Percentiles rank a stretch among this genome's conserved stretches.
phyloP scores from a whole-genome alignment of 1,140 invertebrate genomes.

The Varroa destructor region DNA sequence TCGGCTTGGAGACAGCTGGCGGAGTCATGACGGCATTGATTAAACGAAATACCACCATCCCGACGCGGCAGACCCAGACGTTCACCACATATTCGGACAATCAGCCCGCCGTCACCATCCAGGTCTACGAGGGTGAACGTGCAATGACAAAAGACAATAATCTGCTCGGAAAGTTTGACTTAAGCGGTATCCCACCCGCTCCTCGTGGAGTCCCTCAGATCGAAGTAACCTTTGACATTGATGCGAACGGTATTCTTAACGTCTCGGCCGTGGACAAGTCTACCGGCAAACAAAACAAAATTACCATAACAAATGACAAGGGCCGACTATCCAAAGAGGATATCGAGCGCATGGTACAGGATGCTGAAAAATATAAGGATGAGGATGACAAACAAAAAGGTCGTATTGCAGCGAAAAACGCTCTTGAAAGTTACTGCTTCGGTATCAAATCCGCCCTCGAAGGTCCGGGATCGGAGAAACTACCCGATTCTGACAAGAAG shows the following conservation, averaged over 20 bases:
- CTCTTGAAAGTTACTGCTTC: constrained; percentile 36
- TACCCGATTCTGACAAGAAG: constrained; percentile 37
- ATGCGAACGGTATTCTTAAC: constrained; percentile 42
- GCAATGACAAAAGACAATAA: constrained; percentile 51
- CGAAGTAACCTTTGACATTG: constrained; percentile 44
- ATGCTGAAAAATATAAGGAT: constrained; percentile 45
- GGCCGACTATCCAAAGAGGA: constrained; percentile 83
- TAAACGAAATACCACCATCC: constrained; percentile 52
- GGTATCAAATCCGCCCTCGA: constrained; percentile 33
- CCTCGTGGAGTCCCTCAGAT: constrained; percentile 50
- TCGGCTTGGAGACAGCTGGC: constrained; percentile 53
- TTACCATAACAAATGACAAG: constrained; percentile 95
- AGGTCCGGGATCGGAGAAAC: constrained; percentile 37
- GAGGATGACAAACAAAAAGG: constrained; percentile 40
- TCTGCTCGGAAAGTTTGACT: constrained; percentile 48
- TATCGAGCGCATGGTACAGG: constrained; percentile 91
- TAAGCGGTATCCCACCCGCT: constrained; percentile 49
- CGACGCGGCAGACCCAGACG: constrained; percentile 51
- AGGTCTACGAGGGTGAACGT: constrained; percentile 51
- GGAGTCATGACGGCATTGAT: constrained; percentile 55
- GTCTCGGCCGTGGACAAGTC: constrained; percentile 50
- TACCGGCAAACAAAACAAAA: constrained; percentile 92
- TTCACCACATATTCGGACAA: constrained; percentile 57
- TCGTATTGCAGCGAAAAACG: constrained; percentile 38
- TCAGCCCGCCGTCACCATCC: constrained; percentile 59